These are phyloP conservation scores for Cacoxenus indagator DNA, from an alignment of 2,888 invertebrate genomes.

Conservation along the genomic window DNA sequence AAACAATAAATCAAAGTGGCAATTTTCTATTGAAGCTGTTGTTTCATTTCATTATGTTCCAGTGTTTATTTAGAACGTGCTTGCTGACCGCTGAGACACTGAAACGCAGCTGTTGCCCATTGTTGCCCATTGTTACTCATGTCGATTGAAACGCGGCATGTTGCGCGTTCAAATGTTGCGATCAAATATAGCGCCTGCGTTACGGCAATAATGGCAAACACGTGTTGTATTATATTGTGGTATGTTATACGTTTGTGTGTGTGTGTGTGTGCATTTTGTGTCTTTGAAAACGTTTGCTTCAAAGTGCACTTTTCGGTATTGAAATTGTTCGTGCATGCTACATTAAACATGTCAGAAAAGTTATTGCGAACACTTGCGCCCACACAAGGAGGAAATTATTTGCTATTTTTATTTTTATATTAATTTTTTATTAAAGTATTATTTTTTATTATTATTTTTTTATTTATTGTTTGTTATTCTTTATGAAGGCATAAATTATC, in stretches of 20 bases:
- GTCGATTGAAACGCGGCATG: neutral
- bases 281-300: too few species aligned
- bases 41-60: neutral
- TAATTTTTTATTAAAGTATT: too few species aligned
- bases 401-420: neutral
- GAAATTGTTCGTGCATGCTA: neutral
- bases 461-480: conserved; percentile 7
- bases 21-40: neutral
- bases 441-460: neutral
- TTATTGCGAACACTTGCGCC: conserved; percentile 6
- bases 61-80: neutral
- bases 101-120: neutral
- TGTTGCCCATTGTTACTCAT: neutral
- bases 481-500: too few species aligned
- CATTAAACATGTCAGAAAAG: conserved; percentile 3
- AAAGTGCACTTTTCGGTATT: neutral
- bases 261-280: neutral
- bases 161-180: neutral
- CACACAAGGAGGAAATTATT: neutral
- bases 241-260: neutral
- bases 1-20: conserved; percentile 46
- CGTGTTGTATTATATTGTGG: neutral
- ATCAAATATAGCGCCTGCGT: neutral
- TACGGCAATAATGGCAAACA: neutral
- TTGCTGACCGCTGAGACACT: neutral